These are phyloP conservation scores for Cataglyphis cursor DNA, from an alignment of 2,888 invertebrate genomes.

Conservation along the genomic window DNA sequence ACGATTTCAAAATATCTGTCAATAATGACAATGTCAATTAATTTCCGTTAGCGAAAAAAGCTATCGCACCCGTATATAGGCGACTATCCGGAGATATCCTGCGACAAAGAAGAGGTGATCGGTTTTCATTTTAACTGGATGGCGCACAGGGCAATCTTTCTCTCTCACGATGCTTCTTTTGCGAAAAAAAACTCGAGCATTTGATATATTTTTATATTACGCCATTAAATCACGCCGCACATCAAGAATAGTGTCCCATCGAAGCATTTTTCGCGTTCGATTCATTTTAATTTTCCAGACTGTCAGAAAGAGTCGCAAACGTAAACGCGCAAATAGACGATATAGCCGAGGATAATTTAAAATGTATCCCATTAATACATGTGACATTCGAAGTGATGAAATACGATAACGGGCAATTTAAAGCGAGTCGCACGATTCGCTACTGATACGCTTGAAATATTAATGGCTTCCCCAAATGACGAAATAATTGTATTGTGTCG, in stretches of 20 bases:
- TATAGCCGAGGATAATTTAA: constrained; percentile 31
- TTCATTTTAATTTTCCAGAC: constrained; percentile 39
- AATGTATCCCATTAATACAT: constrained; percentile 51
- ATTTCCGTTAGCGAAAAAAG: constrained; percentile 47
- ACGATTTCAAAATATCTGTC: constrained; percentile 29
- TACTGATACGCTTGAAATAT: constrained; percentile 52
- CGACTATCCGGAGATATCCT: constrained; percentile 31
- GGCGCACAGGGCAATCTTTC: background rate
- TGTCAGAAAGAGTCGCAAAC: background rate
- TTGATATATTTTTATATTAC: constrained; percentile 51
- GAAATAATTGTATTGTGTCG: constrained; percentile 55
- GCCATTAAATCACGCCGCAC: constrained; percentile 28
- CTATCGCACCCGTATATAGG: background rate
- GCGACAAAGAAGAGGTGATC: constrained; percentile 34
- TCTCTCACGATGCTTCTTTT: constrained; percentile 27
- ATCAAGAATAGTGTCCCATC: constrained; percentile 34
- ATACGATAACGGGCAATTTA: constrained; percentile 53
- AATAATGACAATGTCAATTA: constrained; percentile 50
- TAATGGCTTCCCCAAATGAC: constrained; percentile 46
- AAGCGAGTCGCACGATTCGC: constrained; percentile 27
- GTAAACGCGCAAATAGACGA: background rate
- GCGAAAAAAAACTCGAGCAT: constrained; percentile 2
- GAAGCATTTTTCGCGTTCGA: constrained; percentile 28
- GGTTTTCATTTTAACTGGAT: constrained; percentile 45
- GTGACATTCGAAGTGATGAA: constrained; percentile 39